These are phyloP conservation scores for Chinchilla lanigera DNA, from an alignment of 2,113 vertebrate species.

Conservation along the genomic window DNA sequence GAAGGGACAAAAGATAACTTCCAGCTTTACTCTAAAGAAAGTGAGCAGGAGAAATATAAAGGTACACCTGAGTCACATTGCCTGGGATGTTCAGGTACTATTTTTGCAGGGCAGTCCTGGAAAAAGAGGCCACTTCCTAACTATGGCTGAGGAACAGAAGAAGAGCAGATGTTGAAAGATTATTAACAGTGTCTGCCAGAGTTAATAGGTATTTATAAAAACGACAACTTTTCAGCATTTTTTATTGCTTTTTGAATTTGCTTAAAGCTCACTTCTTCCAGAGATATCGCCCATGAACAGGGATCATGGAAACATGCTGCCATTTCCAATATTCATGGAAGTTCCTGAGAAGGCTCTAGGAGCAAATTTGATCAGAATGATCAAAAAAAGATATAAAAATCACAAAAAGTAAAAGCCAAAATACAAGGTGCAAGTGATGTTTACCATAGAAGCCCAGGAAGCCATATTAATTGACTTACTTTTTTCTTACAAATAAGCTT, in stretches of 20 bases:
- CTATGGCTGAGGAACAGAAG: neutral
- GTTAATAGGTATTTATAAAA: neutral
- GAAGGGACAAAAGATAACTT: neutral
- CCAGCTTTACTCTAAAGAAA: neutral
- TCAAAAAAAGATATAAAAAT: neutral
- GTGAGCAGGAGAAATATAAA: neutral
- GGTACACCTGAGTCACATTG: neutral
- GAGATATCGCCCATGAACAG: neutral
- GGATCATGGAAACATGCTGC: neutral
- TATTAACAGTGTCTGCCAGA: neutral
- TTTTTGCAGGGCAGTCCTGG: neutral
- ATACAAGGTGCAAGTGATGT: neutral
- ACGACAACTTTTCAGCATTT: neutral
- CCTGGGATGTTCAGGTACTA: accelerated
- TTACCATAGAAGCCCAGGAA: neutral
- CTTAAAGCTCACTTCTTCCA: neutral
- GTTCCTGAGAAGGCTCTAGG: neutral
- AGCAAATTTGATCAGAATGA: neutral
- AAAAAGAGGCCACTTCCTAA: neutral
- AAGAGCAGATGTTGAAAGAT: neutral
- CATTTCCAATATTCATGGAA: neutral
- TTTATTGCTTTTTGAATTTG: neutral
- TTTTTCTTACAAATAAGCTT: neutral
- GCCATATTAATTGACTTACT: neutral
- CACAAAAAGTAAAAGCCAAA: neutral